A percentile compares a stretch with the other conserved stretches of the same genome.
Conservation (phyloP, 2,113 vertebrate genomes). For the Mastomys natalensis region DNA sequence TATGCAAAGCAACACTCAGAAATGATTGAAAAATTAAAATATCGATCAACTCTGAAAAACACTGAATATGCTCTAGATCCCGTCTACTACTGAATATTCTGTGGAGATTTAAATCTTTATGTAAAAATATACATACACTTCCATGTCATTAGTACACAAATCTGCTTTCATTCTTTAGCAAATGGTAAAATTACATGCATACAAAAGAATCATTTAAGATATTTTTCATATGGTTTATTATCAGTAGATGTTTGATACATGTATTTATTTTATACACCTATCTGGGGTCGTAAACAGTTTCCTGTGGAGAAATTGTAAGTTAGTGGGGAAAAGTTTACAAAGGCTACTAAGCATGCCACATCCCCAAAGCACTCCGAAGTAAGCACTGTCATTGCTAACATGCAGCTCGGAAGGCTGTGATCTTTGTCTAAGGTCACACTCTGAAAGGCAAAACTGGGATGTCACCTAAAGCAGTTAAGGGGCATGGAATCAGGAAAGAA, state of each 20-base stretch:
- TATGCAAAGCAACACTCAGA: background rate
- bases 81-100: background rate
- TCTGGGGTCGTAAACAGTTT: background rate
- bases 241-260: background rate
- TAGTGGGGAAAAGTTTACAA: background rate
- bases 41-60: background rate
- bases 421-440: background rate
- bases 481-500: background rate
- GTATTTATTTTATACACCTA: background rate
- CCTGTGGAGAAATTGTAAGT: background rate
- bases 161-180: background rate
- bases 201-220: background rate
- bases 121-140: background rate
- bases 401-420: background rate
- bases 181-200: background rate
- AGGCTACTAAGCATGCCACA: background rate
- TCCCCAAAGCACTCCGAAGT: background rate
- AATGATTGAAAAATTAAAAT: background rate
- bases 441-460: background rate
- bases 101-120: background rate
- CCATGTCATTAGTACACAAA: background rate
- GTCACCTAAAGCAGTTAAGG: background rate
- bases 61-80: background rate
- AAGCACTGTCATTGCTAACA: too few species aligned
- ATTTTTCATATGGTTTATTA: background rate